Conservation (phyloP, 2,113 vertebrate genomes). For the Bubalus kerabau region DNA sequence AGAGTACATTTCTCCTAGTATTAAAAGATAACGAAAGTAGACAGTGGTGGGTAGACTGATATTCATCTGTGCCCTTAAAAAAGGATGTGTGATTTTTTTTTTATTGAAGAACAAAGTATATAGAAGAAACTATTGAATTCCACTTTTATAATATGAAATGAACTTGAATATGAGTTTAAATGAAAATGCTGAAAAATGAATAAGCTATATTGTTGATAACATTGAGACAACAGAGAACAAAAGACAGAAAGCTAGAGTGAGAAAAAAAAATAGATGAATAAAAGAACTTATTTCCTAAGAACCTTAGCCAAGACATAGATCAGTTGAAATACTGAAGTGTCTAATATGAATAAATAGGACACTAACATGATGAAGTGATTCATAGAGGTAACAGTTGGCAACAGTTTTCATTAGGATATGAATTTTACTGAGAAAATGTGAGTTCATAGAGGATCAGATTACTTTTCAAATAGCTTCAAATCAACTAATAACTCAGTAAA, state of each 20-base stretch:
- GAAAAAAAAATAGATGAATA: neutral
- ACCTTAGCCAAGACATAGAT: neutral
- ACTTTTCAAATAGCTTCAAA: neutral
- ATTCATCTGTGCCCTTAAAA: neutral
- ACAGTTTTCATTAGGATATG: constrained; percentile 13
- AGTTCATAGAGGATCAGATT: neutral
- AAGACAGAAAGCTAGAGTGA: neutral
- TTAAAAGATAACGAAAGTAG: neutral
- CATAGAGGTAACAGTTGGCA: neutral
- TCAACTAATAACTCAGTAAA: neutral
- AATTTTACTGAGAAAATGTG: neutral
- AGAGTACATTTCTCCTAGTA: neutral
- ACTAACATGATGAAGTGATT: neutral
- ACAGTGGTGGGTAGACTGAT: neutral
- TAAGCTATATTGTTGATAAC: neutral
- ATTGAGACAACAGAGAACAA: neutral
- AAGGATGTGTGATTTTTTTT: neutral
- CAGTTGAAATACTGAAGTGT: neutral
- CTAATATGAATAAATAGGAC: neutral
- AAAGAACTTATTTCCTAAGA: neutral
- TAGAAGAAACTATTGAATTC: neutral
- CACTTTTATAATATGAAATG: neutral
- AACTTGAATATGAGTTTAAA: neutral
- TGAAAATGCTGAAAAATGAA: constrained; percentile 34
- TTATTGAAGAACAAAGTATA: neutral